Base-by-base conservation (phyloP, 2,113 vertebrate species). In the Paramisgurnus dabryanus region DNA sequence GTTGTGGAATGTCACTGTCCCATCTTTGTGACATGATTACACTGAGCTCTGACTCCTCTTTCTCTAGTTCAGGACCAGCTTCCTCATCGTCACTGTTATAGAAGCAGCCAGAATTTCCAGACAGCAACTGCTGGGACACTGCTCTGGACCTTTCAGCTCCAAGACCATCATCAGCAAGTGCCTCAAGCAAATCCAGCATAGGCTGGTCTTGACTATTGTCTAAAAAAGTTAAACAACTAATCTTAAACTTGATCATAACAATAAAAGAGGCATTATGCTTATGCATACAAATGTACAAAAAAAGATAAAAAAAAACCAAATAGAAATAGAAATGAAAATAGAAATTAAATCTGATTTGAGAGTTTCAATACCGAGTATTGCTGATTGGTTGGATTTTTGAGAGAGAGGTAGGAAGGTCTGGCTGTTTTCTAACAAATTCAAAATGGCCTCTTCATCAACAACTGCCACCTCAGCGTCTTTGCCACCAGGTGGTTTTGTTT, bases 51-150 rank as follows among this genome's bases (percentile, higher is more conserved):
- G 95, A 93, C 87, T 99, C 98, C 71, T 97, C 94, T 84, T 93
- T 94, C 85, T 98, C 95, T 27, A 93, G 87, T 80, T 95, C 94
- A 50, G 95, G 98, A 53, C 89, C 94, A 22, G 93, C 96, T 91
- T 99, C 97, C 91, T 99, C 98, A 87, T 99, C 97, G 70, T 99
- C 98, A 68, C 98, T 99, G 90, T 99, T 98, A 85, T 94, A 96
- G 76, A 88, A 90, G 86, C 94, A 95, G 90, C 72, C 91, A 71
- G 81, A 85, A 50, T 87, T 91, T 88, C 92, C 93, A 68, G 94
- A 88, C 64, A 93, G 87, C 39, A 43, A 90, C 85, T 91, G 92
- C 76, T 93, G 89, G 60, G 93, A 91, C 63, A 75, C 86, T n/a
- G 89, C 89, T 78, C 91, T 90, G 41, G 91, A 86, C 41, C 90